These are phyloP conservation scores for Coenobita brevimanus DNA, from an alignment of 1,140 invertebrate genomes.

Conservation along the genomic window DNA sequence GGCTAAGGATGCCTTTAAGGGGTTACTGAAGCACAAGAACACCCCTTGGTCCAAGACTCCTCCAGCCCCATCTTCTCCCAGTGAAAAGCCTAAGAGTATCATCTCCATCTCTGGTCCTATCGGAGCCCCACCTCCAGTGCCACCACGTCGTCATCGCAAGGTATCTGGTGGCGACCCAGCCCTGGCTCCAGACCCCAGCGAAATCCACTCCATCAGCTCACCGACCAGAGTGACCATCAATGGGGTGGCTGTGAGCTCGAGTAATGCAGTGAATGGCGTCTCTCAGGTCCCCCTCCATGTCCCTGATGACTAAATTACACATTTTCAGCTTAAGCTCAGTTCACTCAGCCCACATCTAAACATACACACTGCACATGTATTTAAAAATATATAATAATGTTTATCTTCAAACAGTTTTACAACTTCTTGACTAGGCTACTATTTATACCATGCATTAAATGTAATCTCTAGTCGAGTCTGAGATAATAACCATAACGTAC, in stretches of 20 bases:
- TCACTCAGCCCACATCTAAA: too few relatives aligned
- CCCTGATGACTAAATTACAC: constrained; percentile 31
- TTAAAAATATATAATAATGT: too few relatives aligned
- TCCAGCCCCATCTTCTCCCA: constrained; percentile 32
- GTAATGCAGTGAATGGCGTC: not conserved
- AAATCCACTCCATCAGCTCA: constrained; percentile 53
- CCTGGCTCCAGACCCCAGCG: not conserved
- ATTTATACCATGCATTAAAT: too few relatives aligned
- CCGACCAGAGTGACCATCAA: constrained; percentile 67
- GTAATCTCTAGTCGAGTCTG: too few relatives aligned
- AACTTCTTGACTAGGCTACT: too few relatives aligned
- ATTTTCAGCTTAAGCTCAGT: too few relatives aligned
- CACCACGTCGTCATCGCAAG: constrained; percentile 35
- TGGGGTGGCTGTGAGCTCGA: constrained; percentile 59
- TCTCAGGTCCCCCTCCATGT: constrained; percentile 46
- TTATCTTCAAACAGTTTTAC: too few relatives aligned
- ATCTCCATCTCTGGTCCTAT: constrained; percentile 56
- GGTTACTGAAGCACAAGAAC: constrained; percentile 45
- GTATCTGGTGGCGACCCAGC: constrained; percentile 29
- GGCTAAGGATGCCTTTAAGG: constrained; percentile 61
- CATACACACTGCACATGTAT: too few relatives aligned
- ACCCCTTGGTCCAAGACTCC: constrained; percentile 33
- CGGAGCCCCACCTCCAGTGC: constrained; percentile 50
- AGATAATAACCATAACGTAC: too few relatives aligned
- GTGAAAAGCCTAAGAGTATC: constrained; percentile 11